Conservation (phyloP, 2,113 vertebrate species). For the Willisornis vidua region DNA sequence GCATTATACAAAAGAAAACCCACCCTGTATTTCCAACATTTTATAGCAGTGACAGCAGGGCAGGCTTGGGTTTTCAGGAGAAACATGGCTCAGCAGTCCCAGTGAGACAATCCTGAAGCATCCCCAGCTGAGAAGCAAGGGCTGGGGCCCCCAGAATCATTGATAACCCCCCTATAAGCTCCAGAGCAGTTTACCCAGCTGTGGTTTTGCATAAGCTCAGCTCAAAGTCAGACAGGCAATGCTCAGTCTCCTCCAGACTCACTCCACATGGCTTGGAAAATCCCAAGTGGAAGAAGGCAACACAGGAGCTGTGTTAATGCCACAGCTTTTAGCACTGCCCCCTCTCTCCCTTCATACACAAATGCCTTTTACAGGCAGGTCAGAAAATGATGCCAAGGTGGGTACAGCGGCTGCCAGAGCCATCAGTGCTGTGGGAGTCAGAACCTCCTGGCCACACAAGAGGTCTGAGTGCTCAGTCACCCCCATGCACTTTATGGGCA, state of each 20-base stretch:
- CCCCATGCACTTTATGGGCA: not conserved
- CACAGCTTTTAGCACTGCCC: not conserved
- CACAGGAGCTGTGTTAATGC: not conserved
- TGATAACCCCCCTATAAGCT: not conserved
- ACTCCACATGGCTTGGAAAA: not conserved
- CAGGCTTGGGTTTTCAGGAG: not conserved
- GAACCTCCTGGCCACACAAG: accelerated
- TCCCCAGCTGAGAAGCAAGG: not conserved
- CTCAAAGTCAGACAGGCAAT: not conserved
- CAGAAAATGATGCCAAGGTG: not conserved
- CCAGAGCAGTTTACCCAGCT: not conserved
- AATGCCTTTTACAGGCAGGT: not conserved
- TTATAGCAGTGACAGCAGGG: not conserved
- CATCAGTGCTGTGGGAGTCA: accelerated
- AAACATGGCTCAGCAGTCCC: not conserved
- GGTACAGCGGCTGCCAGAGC: not conserved
- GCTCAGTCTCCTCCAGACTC: not conserved
- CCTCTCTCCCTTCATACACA: not conserved
- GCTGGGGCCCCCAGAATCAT: not conserved
- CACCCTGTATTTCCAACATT: not conserved
- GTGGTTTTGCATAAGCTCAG: not conserved
- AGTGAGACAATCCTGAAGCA: not conserved
- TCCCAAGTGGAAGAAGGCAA: not conserved
- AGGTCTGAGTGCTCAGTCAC: not conserved
- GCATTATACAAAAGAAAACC: not conserved